These are phyloP conservation scores for Semnornis frantzii DNA, from an alignment of 2,113 vertebrate species.

Conservation along the genomic window DNA sequence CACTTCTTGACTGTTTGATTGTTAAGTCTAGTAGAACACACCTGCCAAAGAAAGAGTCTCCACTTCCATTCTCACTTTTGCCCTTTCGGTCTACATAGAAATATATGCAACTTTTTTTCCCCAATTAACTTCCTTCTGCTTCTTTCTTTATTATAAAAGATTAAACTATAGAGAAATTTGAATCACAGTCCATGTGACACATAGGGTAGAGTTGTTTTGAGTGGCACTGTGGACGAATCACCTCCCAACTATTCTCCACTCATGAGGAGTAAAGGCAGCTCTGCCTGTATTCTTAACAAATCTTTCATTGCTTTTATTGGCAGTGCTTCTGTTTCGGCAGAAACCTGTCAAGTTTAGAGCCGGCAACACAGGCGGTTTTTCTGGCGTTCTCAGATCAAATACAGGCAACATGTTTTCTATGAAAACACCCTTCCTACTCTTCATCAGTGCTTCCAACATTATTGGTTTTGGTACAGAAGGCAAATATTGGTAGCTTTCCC, in stretches of 20 bases:
- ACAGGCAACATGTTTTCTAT: constrained; percentile 35
- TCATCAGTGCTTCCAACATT: constrained; percentile 30
- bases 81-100: background rate
- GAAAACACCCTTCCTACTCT: constrained; percentile 46
- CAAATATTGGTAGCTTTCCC: constrained; percentile 47
- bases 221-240: background rate
- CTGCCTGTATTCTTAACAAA: constrained; percentile 25
- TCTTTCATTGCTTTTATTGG: constrained; percentile 54
- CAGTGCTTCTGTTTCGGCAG: constrained; percentile 56
- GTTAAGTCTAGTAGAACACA: background rate
- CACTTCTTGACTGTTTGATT: background rate
- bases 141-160: constrained; percentile 1
- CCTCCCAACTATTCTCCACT: background rate
- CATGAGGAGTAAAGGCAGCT: background rate
- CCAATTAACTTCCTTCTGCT: background rate
- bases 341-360: constrained; percentile 51
- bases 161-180: background rate
- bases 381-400: constrained; percentile 32
- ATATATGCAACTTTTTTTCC: background rate
- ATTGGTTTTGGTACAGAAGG: constrained; percentile 32
- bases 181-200: background rate
- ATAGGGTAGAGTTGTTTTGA: background rate
- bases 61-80: background rate
- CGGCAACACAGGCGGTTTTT: constrained; percentile 21
- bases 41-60: background rate